phyloP scores from a whole-genome alignment of 2,113 vertebrate species.

The Microcebus jonahi region DNA sequence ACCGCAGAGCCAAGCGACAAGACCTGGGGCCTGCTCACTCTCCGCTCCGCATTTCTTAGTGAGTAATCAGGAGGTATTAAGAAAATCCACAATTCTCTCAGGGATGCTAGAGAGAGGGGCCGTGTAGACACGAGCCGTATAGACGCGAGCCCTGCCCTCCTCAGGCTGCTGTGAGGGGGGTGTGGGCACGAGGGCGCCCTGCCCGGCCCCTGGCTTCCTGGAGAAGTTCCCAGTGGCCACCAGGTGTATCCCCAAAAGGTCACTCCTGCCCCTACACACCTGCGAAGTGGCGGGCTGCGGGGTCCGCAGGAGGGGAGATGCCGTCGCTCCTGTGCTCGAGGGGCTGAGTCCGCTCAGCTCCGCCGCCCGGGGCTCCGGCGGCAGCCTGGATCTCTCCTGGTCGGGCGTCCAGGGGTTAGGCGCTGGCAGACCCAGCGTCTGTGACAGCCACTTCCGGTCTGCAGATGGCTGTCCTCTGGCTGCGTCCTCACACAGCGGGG shows the following conservation, averaged over 20 bases:
- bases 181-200: rapidly evolving
- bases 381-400: neutral
- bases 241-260: neutral
- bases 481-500: rapidly evolving
- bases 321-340: neutral
- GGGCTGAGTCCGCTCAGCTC: neutral
- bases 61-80: neutral
- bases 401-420: neutral
- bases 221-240: neutral
- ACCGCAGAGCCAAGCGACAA: neutral
- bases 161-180: rapidly evolving
- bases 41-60: neutral
- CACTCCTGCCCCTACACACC: neutral
- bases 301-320: neutral
- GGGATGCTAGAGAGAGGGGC: too few relatives aligned
- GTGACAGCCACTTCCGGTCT: too few relatives aligned
- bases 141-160: rapidly evolving
- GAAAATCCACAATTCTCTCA: neutral
- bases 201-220: neutral
- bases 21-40: neutral
- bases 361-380: neutral
- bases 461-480: neutral
- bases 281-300: rapidly evolving
- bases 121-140: rapidly evolving
- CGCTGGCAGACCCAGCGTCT: rapidly evolving